phyloP scores from a whole-genome alignment of 1,140 invertebrate species.

The Hylaeus anthracinus region DNA sequence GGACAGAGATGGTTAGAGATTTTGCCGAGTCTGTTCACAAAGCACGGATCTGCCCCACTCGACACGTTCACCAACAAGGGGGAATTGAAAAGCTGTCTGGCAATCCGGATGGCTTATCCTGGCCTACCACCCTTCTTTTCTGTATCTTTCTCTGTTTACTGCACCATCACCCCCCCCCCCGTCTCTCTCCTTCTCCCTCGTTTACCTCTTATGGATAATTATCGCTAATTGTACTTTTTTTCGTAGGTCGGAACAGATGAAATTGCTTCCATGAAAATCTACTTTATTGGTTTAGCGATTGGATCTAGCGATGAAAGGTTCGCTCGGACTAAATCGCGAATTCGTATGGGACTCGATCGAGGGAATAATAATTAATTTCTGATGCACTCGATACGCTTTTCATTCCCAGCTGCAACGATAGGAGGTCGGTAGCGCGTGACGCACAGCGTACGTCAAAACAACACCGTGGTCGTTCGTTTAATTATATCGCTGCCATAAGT shows the following conservation, averaged over 20 bases:
- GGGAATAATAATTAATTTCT: slow-evolving; percentile 21
- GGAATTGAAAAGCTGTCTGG: slow-evolving; percentile 79
- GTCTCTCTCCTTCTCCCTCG: slow-evolving; percentile 4
- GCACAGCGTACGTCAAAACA: slow-evolving; percentile 26
- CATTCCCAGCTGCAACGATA: background rate
- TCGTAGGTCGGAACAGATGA: background rate
- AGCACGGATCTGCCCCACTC: slow-evolving; percentile 70
- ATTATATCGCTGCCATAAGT: slow-evolving; percentile 60
- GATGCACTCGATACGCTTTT: background rate
- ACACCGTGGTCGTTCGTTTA: slow-evolving; percentile 58
- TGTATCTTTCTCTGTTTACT: background rate
- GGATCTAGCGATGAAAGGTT: too few species aligned
- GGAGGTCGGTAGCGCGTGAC: background rate
- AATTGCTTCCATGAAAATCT: background rate
- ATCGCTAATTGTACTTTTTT: slow-evolving; percentile 55
- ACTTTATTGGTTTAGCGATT: too few species aligned
- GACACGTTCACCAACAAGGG: slow-evolving; percentile 77
- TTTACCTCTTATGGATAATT: slow-evolving; percentile 33
- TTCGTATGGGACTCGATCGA: too few species aligned
- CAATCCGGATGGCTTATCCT: slow-evolving; percentile 78
- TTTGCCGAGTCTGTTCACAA: slow-evolving; percentile 52
- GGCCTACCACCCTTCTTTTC: slow-evolving; percentile 42
- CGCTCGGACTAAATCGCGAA: too few species aligned
- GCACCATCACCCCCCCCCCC: background rate
- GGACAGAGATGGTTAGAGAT: slow-evolving; percentile 23